A percentile compares a stretch with the other conserved stretches of the same genome.
Evolutionary conservation across 2,113 vertebrate species (phyloP).

Genomic region (Aphyosemion australe): DNA sequence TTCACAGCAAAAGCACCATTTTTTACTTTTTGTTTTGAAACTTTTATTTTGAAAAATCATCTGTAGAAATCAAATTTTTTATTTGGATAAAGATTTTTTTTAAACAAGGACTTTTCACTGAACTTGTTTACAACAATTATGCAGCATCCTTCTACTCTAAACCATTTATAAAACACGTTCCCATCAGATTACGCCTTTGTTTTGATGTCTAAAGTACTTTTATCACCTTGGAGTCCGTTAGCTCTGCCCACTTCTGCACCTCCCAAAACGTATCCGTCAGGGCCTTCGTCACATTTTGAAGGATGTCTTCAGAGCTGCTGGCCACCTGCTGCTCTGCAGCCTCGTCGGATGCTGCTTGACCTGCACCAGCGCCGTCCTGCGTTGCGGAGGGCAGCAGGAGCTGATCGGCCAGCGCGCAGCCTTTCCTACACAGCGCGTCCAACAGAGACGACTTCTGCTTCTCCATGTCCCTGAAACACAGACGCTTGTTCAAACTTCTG

Average conservation of each 20-base stretch:
- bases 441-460: slow-evolving; percentile 93
- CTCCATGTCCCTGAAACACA: slow-evolving; percentile 91
- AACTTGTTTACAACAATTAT: too few relatives aligned
- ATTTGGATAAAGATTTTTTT: too few relatives aligned
- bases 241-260: slow-evolving; percentile 95
- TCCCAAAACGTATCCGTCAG: slow-evolving; percentile 92
- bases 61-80: too few relatives aligned
- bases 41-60: too few relatives aligned
- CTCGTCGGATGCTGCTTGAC: not conserved
- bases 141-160: too few relatives aligned
- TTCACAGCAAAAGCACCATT: too few relatives aligned
- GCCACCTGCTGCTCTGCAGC: slow-evolving; percentile 62
- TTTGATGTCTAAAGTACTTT: not conserved
- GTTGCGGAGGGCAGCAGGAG: slow-evolving; percentile 80
- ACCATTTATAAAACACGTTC: not conserved
- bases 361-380: slow-evolving; percentile 83
- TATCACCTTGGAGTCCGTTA: slow-evolving; percentile 91
- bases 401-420: slow-evolving; percentile 89
- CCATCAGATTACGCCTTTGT: not conserved
- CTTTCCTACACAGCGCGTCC: slow-evolving; percentile 93
- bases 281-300: slow-evolving; percentile 76
- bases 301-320: slow-evolving; percentile 83
- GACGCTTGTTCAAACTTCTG: not conserved
- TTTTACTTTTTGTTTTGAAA: too few relatives aligned
- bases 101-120: too few relatives aligned